Base-by-base conservation (phyloP, 1,140 invertebrate genomes). In the Philopotamus ludificatus region DNA sequence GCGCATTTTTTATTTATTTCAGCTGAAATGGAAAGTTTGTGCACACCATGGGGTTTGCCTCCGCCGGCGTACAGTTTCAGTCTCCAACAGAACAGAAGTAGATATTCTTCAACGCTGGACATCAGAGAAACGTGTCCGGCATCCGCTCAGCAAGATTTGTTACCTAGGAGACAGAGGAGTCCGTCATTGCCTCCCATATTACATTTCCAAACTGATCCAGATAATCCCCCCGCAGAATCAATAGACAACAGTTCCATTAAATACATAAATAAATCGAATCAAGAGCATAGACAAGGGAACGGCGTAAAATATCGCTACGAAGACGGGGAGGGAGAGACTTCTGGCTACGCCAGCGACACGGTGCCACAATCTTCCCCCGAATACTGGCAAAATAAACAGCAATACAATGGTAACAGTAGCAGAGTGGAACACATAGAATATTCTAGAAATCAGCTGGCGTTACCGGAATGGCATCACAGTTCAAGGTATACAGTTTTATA, bases 341-440 rank as follows among this genome's bases (percentile, higher is more conserved):
- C 87, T 22, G 87, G 87, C 15, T 89, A 89, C 72, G 87, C 85
- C 12, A 89, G 87, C 71, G 87, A 89, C 67, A 87, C 84, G 23
- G 73, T 84, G 1, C 85, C 81, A 59, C 77, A 81, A 63, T 72
- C 22, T 63, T 70, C 41, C 61, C 77, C 67, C 45, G 75, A 66
- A 72, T 72, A 41, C 44, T 71, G 59, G 68, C 58, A n/a, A 72
- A 67, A 66, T 71, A 72, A 50, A 68, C 69, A 55, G 73, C 74
- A 54, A 71, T 73, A 21, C 71, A 76, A 2, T 72, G 74, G 9
- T 73, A 76, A 23, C 77, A 75, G 76, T 74, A 76, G 61, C 73
- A 76, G 61, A 12, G 61, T 73, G 76, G 61, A 7, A 3, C 20
- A 12, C n/a, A 3, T 10, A 8, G 51, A 26, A 47, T 25, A 62